These are phyloP conservation scores for Oreochromis spilurus DNA, from an alignment of 2,113 vertebrate genomes.

Conservation along the genomic window DNA sequence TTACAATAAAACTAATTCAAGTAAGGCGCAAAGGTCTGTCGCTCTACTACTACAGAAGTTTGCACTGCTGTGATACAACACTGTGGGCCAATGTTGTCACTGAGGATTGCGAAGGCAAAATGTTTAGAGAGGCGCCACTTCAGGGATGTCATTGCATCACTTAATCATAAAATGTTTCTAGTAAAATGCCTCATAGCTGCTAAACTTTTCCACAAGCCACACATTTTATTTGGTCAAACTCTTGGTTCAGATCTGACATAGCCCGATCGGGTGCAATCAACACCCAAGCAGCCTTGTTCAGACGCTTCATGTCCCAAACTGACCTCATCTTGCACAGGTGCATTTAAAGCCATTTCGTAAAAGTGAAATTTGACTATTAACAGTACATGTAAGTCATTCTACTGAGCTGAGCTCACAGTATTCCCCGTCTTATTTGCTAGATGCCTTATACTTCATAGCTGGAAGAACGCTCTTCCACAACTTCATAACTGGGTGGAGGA, in stretches of 20 bases:
- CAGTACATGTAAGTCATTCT: not conserved
- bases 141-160: not conserved
- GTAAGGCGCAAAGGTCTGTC: not conserved
- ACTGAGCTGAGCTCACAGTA: not conserved
- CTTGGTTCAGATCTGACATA: not conserved
- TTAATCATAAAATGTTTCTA: not conserved
- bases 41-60: not conserved
- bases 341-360: not conserved
- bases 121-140: not conserved
- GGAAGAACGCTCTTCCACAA: not conserved
- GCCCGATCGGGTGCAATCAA: not conserved
- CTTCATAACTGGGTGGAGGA: not conserved
- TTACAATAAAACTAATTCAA: not conserved
- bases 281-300: not conserved
- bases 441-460: not conserved
- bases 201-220: not conserved
- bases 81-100: not conserved
- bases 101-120: not conserved
- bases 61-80: not conserved
- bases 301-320: not conserved
- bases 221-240: not conserved
- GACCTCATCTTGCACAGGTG: not conserved
- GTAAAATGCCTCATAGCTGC: not conserved
- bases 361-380: not conserved
- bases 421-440: not conserved